Evolutionary conservation across 2,797 vertebrate genomes (phyloP).

Genomic region (Anguilla pacifica): DNA sequence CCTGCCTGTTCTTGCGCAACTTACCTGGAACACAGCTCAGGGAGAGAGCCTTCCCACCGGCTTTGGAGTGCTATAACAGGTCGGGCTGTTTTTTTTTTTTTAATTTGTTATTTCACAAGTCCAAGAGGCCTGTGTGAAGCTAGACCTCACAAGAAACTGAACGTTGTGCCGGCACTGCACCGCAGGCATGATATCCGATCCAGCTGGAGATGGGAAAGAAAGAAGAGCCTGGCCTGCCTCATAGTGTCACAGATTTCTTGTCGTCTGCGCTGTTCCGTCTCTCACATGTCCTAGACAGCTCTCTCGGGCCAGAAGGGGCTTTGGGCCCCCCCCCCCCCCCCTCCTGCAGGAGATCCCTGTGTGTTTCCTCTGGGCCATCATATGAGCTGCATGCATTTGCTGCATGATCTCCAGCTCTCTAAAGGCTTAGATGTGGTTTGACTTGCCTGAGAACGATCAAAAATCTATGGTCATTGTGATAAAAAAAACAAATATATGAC

Average conservation of each 20-base stretch:
- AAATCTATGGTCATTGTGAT: neutral
- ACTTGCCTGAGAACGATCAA: neutral
- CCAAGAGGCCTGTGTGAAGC: neutral
- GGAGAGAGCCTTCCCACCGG: neutral
- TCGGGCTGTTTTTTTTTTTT: neutral
- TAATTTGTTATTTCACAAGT: neutral
- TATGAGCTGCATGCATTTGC: neutral
- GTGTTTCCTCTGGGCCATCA: neutral
- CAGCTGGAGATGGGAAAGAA: neutral
- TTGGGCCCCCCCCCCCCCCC: no score
- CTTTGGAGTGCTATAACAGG: neutral
- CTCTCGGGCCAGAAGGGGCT: neutral
- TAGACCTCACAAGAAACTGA: neutral
- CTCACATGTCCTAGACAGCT: neutral
- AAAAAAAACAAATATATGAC: neutral
- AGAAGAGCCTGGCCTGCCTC: neutral
- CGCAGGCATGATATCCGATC: neutral
- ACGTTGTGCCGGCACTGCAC: neutral
- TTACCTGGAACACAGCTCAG: neutral
- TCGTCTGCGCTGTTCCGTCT: conserved; percentile 4
- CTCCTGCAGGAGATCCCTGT: neutral
- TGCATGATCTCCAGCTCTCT: neutral
- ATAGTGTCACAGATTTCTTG: neutral
- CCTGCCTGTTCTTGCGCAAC: neutral
- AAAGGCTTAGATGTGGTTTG: neutral